These are phyloP conservation scores for Tauraco erythrolophus DNA, from an alignment of 2,113 vertebrate species.

Conservation along the genomic window DNA sequence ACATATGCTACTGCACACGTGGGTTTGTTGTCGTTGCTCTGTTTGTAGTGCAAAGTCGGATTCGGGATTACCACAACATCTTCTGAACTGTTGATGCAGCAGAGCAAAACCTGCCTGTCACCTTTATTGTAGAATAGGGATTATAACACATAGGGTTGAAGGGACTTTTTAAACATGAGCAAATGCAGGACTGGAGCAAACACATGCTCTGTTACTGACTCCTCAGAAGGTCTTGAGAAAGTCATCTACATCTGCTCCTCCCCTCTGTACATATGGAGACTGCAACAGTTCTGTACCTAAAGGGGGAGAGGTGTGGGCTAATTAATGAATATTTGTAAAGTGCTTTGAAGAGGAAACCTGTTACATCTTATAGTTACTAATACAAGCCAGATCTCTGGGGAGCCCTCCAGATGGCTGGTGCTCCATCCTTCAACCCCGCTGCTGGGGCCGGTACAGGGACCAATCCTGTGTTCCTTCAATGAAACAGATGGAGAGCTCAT, in stretches of 20 bases:
- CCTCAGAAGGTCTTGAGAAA: neutral
- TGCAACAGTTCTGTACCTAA: neutral
- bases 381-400: neutral
- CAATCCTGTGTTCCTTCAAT: neutral
- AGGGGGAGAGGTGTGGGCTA: neutral
- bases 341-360: conserved; percentile 7
- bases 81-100: neutral
- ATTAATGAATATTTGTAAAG: conserved; percentile 36
- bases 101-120: neutral
- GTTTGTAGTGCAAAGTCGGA: neutral
- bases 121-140: neutral
- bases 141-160: neutral
- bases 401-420: neutral
- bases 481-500: neutral
- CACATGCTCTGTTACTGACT: neutral
- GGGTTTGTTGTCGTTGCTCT: neutral
- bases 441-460: neutral
- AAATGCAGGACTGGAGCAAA: neutral
- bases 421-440: neutral
- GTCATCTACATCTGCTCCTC: neutral
- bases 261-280: neutral
- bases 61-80: rapidly evolving
- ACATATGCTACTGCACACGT: rapidly evolving
- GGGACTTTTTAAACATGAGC: neutral
- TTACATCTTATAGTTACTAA: neutral